Conservation (phyloP, 2,797 vertebrate genomes). For the Danio aesculapii region DNA sequence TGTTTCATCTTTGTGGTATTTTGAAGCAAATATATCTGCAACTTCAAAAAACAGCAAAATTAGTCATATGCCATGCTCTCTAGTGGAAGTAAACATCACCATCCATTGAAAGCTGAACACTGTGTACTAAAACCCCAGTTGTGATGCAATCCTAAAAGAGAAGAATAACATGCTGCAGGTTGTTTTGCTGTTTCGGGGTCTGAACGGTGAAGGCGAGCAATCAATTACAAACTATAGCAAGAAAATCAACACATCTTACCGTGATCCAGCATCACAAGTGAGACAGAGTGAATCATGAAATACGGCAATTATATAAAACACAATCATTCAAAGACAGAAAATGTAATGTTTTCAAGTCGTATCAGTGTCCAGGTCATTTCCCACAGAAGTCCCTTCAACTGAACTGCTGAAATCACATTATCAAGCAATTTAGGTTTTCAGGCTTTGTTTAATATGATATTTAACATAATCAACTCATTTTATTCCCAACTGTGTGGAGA, state of each 20-base stretch:
- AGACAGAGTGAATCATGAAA: neutral
- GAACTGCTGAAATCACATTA: neutral
- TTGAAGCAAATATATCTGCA: neutral
- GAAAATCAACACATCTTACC: neutral
- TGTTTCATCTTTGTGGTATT: neutral
- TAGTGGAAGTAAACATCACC: neutral
- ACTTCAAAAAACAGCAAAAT: neutral
- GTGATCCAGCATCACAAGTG: neutral
- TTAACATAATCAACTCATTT: neutral
- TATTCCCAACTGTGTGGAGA: neutral
- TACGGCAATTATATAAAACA: neutral
- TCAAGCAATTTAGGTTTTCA: neutral
- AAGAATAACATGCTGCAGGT: neutral
- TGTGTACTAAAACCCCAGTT: neutral
- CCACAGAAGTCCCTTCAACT: neutral
- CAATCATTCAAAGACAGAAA: neutral
- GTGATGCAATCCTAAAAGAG: neutral
- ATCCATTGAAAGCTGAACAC: neutral
- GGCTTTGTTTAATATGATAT: neutral
- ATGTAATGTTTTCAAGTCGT: neutral
- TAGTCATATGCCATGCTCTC: neutral
- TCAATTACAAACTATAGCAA: slow-evolving; percentile 3
- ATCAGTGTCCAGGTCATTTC: neutral
- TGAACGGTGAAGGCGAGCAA: neutral
- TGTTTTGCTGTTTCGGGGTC: neutral